Conservation (phyloP, 2,888 invertebrate species). For the Gymnoscelis rufifasciata region DNA sequence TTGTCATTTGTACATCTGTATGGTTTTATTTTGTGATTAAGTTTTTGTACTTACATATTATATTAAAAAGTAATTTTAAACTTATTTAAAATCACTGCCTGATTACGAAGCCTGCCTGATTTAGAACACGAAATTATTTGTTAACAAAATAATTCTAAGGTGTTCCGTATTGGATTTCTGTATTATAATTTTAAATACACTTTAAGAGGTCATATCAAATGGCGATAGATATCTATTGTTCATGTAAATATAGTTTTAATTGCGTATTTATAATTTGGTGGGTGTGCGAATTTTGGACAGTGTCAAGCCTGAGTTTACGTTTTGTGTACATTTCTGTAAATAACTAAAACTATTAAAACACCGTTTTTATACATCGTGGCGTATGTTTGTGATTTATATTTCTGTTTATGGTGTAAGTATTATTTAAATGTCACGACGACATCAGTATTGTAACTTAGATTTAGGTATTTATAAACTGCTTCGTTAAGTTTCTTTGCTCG, state of each 20-base stretch:
- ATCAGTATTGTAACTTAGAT: slow-evolving; percentile 64
- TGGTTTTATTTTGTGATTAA: slow-evolving; percentile 25
- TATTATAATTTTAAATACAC: slow-evolving; percentile 43
- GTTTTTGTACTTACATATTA: slow-evolving; percentile 25
- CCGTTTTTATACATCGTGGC: slow-evolving; percentile 29
- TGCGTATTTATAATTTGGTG: slow-evolving; percentile 56
- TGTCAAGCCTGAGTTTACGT: slow-evolving; percentile 37
- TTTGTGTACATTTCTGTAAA: slow-evolving; percentile 59
- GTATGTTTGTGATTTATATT: slow-evolving; percentile 56
- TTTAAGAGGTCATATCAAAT: slow-evolving; percentile 44
- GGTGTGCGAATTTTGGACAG: slow-evolving; percentile 40
- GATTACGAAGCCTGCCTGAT: too few relatives aligned
- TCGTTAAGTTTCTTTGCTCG: slow-evolving; percentile 21
- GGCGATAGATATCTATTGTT: slow-evolving; percentile 38
- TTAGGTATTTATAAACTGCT: slow-evolving; percentile 53
- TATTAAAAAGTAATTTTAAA: slow-evolving; percentile 18
- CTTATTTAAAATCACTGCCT: slow-evolving; percentile 50
- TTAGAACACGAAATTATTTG: slow-evolving; percentile 43
- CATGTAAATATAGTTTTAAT: slow-evolving; percentile 67
- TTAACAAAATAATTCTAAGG: slow-evolving; percentile 36
- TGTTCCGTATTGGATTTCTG: slow-evolving; percentile 46
- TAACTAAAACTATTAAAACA: slow-evolving; percentile 32
- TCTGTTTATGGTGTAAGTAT: slow-evolving; percentile 51
- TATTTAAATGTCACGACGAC: slow-evolving; percentile 50
- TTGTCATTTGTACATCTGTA: slow-evolving; percentile 20